Conservation (phyloP, 2,888 invertebrate species). For the Beris morrisii region DNA sequence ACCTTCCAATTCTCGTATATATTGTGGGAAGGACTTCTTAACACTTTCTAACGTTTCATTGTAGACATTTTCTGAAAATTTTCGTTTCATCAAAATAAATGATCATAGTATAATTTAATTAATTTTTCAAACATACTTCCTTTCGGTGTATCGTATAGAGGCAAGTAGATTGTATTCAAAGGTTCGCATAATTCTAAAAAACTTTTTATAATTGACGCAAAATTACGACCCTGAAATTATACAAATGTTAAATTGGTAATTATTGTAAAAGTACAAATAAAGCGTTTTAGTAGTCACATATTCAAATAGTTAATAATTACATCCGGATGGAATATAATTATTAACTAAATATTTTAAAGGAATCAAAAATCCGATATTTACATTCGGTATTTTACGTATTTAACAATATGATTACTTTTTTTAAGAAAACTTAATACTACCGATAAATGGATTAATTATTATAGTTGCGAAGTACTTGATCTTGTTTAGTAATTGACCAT, state of each 20-base stretch:
- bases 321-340: no score
- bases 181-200: constrained; percentile 64
- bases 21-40: constrained; percentile 74
- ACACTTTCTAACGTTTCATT: constrained; percentile 72
- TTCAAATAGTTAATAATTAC: no score
- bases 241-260: background rate
- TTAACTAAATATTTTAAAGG: no score
- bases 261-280: background rate
- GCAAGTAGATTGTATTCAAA: constrained; percentile 69
- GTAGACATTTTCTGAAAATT: constrained; percentile 61
- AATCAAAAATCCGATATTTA: no score
- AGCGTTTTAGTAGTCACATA: no score
- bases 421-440: no score
- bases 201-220: constrained; percentile 71
- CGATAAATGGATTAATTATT: no score
- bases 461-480: no score
- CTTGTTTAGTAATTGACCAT: no score
- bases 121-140: constrained; percentile 59
- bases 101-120: constrained; percentile 2
- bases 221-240: constrained; percentile 71
- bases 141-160: constrained; percentile 69
- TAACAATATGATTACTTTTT: no score
- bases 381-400: no score
- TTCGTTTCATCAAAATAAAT: background rate
- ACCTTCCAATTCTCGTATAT: constrained; percentile 79